These are phyloP conservation scores for Dasyprocta punctata DNA, from an alignment of 2,113 vertebrate species.

Conservation along the genomic window DNA sequence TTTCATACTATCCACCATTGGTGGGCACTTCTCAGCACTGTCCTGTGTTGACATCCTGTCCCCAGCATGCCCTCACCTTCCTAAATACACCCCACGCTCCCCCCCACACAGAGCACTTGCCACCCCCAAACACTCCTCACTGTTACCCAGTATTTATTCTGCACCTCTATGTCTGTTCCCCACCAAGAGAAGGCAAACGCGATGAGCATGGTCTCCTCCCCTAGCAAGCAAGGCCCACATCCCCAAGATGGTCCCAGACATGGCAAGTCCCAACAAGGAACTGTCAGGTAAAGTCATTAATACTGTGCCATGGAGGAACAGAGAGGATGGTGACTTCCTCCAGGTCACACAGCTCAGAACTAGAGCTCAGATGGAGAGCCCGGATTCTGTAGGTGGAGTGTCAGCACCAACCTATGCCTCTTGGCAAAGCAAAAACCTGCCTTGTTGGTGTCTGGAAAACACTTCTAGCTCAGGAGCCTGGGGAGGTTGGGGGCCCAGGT, in stretches of 20 bases:
- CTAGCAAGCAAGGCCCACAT: background rate
- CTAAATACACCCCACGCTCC: background rate
- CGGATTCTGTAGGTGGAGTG: background rate
- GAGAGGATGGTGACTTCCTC: background rate
- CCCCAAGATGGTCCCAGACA: background rate
- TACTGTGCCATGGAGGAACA: background rate
- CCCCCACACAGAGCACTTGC: background rate
- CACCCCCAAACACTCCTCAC: fast-evolving
- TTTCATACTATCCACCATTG: background rate
- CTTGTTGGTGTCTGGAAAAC: background rate
- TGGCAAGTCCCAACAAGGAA: fast-evolving
- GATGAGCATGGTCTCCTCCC: fast-evolving
- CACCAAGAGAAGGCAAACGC: background rate
- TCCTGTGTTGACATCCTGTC: background rate
- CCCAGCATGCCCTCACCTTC: background rate
- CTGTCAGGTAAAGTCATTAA: background rate
- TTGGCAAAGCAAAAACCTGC: background rate
- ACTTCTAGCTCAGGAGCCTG: background rate
- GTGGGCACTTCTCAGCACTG: background rate
- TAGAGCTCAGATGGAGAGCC: background rate
- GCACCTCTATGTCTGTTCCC: fast-evolving
- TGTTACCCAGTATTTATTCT: fast-evolving
- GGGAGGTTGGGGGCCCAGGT: background rate
- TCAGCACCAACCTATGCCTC: background rate
- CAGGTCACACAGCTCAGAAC: background rate